Conservation (phyloP, 2,888 invertebrate species). For the Drosophila neotestacea region DNA sequence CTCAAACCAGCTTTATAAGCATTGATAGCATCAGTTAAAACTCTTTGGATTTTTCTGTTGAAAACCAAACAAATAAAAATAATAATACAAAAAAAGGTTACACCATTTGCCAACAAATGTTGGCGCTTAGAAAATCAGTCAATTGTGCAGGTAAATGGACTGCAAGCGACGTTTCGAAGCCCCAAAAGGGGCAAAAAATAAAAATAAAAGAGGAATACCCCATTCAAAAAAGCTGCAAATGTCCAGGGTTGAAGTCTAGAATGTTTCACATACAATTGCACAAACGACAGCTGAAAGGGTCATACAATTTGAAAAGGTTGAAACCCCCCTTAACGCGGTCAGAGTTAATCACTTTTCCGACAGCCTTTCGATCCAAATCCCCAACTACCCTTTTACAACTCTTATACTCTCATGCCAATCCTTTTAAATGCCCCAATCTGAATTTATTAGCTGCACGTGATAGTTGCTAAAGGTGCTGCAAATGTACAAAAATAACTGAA, state of each 20-base stretch:
- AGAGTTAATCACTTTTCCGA: conserved; percentile 83
- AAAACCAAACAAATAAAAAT: conserved; percentile 35
- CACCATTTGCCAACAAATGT: conserved; percentile 27
- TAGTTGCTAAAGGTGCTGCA: conserved; percentile 67
- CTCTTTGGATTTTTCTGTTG: neutral
- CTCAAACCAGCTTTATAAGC: conserved; percentile 23
- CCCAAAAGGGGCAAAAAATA: conserved; percentile 18
- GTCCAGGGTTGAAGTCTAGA: conserved; percentile 55
- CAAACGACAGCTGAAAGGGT: conserved; percentile 49
- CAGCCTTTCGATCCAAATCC: conserved; percentile 50
- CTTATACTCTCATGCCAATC: conserved; percentile 22
- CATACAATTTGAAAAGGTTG: conserved; percentile 56
- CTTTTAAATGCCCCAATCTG: conserved; percentile 73
- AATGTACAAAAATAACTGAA: conserved; percentile 14
- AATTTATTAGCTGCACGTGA: conserved; percentile 83
- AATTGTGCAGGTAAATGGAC: conserved; percentile 84
- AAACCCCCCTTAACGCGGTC: conserved; percentile 41
- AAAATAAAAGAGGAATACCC: conserved; percentile 14
- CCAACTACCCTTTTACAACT: neutral
- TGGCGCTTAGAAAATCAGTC: conserved; percentile 83
- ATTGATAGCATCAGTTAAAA: conserved; percentile 35
- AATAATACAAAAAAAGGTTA: conserved; percentile 26
- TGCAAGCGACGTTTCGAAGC: conserved; percentile 75
- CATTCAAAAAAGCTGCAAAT: conserved; percentile 30
- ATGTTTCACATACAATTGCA: conserved; percentile 76